Evolutionary conservation across 2,888 invertebrate species (phyloP), one percentile per base, ranked within the genome.

Genomic region (Petrolisthes manimaculis): DNA sequence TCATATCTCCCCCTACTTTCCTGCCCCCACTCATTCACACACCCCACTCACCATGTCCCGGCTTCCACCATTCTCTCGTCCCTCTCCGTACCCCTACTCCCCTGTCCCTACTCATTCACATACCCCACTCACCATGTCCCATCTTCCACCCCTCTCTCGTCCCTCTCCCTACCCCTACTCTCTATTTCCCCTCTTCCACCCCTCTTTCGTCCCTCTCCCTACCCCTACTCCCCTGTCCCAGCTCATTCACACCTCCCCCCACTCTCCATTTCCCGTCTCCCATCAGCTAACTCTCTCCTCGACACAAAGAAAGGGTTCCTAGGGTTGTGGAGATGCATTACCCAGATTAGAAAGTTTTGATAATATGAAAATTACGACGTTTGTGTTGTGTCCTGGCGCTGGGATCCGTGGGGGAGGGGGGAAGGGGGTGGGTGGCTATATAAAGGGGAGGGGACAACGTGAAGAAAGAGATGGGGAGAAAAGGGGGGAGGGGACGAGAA

Each of bases 301-400:
- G 14, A 14, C 37, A 69, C 55, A 80, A 71, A 86, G 71, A 80
- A 80, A 56, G 37, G 71, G 67, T 24, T 56, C 24, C 67, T 12
- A 69, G 61, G 54, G 37, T 21, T 69, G 85, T 18, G 55, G 51
- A 69, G 78, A 83, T 84, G 84, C 87, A 88, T 88, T 88, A 84
- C 79, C 84, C 54, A 84, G 84, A 88, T 84, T 88, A 88, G 74
- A 79, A 88, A 88, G 84, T 80, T 84, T 79, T 79, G 87, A 88
- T 84, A 84, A 88, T 80, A 71, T 79, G 87, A 80, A 84, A 84
- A 84, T 88, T 88, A 84, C 79, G 80, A 53, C 79, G 75, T 80
- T 79, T 88, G 71, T 74, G 55, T 71, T 88, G 83, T 88, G 69
- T 78, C 75, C 75, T 74, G 54, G 79, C n/a, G 79, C 53, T 5